Conservation (phyloP, 1,140 invertebrate genomes). For the Drosophila sproati region DNA sequence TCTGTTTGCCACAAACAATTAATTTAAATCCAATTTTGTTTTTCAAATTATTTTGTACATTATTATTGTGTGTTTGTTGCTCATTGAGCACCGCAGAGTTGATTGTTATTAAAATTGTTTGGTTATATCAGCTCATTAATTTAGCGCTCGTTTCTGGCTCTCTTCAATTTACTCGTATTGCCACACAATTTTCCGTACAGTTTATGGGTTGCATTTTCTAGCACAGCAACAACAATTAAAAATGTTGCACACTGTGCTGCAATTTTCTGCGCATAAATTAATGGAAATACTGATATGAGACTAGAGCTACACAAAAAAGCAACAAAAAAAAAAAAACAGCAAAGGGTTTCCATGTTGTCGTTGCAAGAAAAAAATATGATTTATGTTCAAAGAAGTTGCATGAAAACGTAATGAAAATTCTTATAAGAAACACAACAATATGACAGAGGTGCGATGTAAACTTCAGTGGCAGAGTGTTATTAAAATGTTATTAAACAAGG, state of each 20-base stretch:
- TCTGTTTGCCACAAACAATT: constrained; percentile 25
- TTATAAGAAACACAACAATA: constrained; percentile 15
- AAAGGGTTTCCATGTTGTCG: constrained; percentile 1
- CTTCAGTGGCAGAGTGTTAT: not conserved
- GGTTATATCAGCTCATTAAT: constrained; percentile 50
- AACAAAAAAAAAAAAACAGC: not conserved
- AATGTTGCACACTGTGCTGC: constrained; percentile 69
- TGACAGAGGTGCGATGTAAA: not conserved
- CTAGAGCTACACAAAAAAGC: not conserved
- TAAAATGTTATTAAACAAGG: not conserved
- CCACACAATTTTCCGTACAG: constrained; percentile 40
- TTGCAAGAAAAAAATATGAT: not conserved
- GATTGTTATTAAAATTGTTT: constrained; percentile 43
- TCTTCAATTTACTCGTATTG: constrained; percentile 25
- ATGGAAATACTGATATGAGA: constrained; percentile 37
- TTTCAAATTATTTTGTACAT: constrained; percentile 29
- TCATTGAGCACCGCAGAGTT: constrained; percentile 15
- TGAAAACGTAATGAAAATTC: constrained; percentile 29
- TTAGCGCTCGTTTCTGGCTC: constrained; percentile 30
- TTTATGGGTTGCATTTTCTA: constrained; percentile 59
- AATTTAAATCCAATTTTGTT: constrained; percentile 9
- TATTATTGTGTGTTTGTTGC: constrained; percentile 35
- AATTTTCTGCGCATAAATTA: constrained; percentile 72
- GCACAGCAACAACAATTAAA: constrained; percentile 28
- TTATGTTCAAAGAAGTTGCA: constrained; percentile 35